Evolutionary conservation across 2,888 invertebrate genomes (phyloP).

Genomic region (Gasteruption jaculator): DNA sequence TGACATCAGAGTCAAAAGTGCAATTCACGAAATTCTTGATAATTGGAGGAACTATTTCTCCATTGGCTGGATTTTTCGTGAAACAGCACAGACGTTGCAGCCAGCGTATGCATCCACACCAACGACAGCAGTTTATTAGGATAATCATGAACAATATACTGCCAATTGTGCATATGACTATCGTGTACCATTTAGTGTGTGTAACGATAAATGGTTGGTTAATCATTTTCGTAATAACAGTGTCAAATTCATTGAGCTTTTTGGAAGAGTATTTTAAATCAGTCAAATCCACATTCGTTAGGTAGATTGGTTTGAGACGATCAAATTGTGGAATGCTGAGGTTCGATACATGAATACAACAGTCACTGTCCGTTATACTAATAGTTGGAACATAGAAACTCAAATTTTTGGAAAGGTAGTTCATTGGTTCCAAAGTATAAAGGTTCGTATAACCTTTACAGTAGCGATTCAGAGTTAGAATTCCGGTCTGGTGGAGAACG

Average conservation of each 20-base stretch:
- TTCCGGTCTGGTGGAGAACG: slow-evolving; percentile 10
- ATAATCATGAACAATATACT: neutral
- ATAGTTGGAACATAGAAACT: slow-evolving; percentile 15
- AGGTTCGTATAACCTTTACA: slow-evolving; percentile 19
- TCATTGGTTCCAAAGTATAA: slow-evolving; percentile 15
- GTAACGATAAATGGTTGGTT: slow-evolving; percentile 18
- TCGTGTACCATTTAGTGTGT: slow-evolving; percentile 20
- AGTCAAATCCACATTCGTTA: slow-evolving; percentile 20
- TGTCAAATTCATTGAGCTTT: slow-evolving; percentile 21
- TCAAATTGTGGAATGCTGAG: slow-evolving; percentile 10
- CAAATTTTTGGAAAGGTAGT: slow-evolving; percentile 3
- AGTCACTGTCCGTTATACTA: slow-evolving; percentile 19
- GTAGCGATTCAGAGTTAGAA: slow-evolving; percentile 8
- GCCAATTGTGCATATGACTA: slow-evolving; percentile 13
- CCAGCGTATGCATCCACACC: neutral
- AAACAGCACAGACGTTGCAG: slow-evolving; percentile 2
- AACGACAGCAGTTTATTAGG: slow-evolving; percentile 1
- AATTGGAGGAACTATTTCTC: slow-evolving; percentile 17
- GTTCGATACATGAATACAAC: slow-evolving; percentile 14
- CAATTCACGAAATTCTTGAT: slow-evolving; percentile 22
- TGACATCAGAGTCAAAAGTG: slow-evolving; percentile 14
- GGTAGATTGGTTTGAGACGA: slow-evolving; percentile 12
- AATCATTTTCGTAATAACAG: slow-evolving; percentile 16
- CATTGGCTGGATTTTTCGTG: slow-evolving; percentile 4
- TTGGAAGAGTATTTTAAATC: slow-evolving; percentile 21